These are phyloP conservation scores for Drosophila ezoana DNA, from an alignment of 2,888 invertebrate genomes.

Conservation along the genomic window DNA sequence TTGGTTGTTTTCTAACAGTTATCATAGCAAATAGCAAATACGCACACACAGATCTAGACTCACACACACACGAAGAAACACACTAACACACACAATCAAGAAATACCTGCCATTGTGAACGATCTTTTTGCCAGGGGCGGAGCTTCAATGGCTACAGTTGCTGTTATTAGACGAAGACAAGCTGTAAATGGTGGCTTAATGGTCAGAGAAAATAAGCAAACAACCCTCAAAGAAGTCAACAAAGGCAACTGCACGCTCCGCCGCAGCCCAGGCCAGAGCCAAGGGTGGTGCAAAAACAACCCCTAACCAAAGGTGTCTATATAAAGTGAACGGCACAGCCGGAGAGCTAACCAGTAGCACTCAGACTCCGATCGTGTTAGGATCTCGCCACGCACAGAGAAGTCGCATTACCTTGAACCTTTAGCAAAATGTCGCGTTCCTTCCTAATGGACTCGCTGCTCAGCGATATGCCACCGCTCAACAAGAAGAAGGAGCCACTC, in stretches of 20 bases:
- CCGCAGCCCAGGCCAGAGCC: constrained; percentile 30
- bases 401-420: neutral
- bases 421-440: constrained; percentile 90
- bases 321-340: constrained; percentile 66
- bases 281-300: constrained; percentile 57
- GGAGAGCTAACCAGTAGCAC: constrained; percentile 67
- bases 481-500: constrained; percentile 75
- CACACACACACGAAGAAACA: neutral
- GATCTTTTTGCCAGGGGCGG: constrained; percentile 76
- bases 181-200: constrained; percentile 72
- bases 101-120: constrained; percentile 61
- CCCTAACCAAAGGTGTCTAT: constrained; percentile 54
- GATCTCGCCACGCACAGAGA: constrained; percentile 18
- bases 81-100: neutral
- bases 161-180: constrained; percentile 59
- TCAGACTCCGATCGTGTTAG: constrained; percentile 75
- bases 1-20: neutral
- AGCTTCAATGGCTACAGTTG: constrained; percentile 80
- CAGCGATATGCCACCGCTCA: constrained; percentile 87
- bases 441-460: constrained; percentile 93
- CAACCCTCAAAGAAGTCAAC: constrained; percentile 81
- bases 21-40: neutral
- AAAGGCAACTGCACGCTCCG: constrained; percentile 37
- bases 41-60: neutral
- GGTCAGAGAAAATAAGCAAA: constrained; percentile 52